These are phyloP conservation scores for Hoplodrina ambigua DNA, from an alignment of 2,888 invertebrate species.

Conservation along the genomic window DNA sequence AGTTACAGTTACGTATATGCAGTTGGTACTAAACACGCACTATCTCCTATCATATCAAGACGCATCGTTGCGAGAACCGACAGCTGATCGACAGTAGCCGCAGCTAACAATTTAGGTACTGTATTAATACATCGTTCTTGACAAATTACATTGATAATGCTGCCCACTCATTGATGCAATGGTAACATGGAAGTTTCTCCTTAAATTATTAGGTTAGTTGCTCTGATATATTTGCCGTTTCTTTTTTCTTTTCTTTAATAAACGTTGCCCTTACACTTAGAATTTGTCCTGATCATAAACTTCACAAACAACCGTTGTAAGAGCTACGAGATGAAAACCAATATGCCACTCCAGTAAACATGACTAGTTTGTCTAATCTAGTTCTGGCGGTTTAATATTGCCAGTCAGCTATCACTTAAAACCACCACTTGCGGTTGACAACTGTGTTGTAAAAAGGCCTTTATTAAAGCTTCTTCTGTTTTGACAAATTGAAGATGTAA, in stretches of 20 bases:
- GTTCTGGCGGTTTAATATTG: constrained; percentile 8
- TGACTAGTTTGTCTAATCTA: constrained; percentile 16
- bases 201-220: constrained; percentile 2
- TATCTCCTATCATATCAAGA: constrained; percentile 85
- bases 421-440: constrained; percentile 3
- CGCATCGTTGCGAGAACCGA: constrained; percentile 81
- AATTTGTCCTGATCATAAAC: no score
- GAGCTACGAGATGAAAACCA: constrained; percentile 7
- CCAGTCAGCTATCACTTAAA: constrained; percentile 19
- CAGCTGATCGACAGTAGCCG: constrained; percentile 78
- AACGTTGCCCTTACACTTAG: no score
- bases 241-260: no score
- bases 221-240: background rate
- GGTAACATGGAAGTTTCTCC: constrained; percentile 9
- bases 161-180: constrained; percentile 30
- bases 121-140: constrained; percentile 35
- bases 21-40: constrained; percentile 79
- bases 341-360: constrained; percentile 1
- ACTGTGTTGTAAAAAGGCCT: constrained; percentile 1
- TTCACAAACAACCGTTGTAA: constrained; percentile 4
- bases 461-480: background rate
- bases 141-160: constrained; percentile 51
- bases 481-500: constrained; percentile 5
- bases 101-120: constrained; percentile 27
- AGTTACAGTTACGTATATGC: constrained; percentile 76